Conservation (phyloP, 2,113 vertebrate genomes). For the Cyanoliseus patagonus region DNA sequence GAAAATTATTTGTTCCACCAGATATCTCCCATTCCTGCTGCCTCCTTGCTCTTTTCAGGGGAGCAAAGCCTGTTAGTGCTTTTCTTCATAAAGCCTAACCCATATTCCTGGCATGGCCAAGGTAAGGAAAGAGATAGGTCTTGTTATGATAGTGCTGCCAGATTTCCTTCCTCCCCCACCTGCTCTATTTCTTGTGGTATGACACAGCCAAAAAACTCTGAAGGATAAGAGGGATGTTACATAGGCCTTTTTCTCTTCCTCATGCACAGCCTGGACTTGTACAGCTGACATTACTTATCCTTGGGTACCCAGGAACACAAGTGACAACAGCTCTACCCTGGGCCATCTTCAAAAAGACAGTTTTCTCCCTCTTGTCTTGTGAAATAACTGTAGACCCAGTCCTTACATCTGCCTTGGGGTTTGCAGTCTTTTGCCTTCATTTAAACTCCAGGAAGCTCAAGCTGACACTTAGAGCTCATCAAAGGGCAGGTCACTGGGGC, state of each 20-base stretch:
- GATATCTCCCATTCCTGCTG: background rate
- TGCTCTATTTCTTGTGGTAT: background rate
- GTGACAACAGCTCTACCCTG: background rate
- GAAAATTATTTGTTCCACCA: background rate
- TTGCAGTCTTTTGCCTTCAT: background rate
- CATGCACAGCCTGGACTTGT: background rate
- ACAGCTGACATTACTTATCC: background rate
- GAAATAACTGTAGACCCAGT: background rate
- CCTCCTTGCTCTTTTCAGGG: background rate
- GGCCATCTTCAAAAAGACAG: background rate
- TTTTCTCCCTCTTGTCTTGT: background rate
- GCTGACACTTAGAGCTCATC: background rate
- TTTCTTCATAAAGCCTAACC: background rate
- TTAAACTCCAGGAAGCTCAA: background rate
- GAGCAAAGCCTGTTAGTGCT: background rate
- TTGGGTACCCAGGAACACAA: background rate
- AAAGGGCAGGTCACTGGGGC: background rate
- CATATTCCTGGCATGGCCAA: rapidly evolving
- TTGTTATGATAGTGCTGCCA: background rate
- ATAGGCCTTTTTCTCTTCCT: background rate
- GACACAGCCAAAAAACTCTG: background rate
- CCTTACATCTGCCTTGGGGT: background rate
- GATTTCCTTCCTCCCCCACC: background rate
- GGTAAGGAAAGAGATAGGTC: background rate
- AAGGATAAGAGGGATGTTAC: background rate